Base-by-base conservation (phyloP, 2,888 invertebrate species). In the Panopea generosa region DNA sequence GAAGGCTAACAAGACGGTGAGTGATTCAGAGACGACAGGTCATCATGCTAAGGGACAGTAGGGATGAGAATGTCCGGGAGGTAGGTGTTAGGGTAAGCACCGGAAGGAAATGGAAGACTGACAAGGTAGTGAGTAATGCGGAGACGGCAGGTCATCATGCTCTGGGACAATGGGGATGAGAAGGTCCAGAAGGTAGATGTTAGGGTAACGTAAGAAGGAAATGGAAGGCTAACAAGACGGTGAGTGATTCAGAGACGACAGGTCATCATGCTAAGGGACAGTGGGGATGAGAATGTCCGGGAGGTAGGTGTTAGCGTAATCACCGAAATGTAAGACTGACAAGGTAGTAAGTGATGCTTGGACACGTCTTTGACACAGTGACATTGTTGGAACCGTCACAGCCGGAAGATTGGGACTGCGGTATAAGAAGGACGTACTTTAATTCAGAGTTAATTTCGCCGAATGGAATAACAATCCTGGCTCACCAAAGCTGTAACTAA, bases 71-170 rank as follows among this genome's bases (percentile, higher is more conserved):
- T 6, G 18, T n/a, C 49, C 9, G 49, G n/a, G 49, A 49, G 49
- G 18, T 18, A n/a, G 49, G 59, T 43, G 59, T 43, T 1, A n/a
- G 52, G 40, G 52, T 59, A 16, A 40, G 43, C 53, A 60, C 63
- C 20, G 62, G 62, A 47, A 55, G 62, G 29, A 62, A 70, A 49
- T 56, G 49, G 62, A 50, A 53, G 29, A 61, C 53, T 9, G 55
- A 53, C 11, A 52, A 43, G 26, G 43, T 53, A 52, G 57, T 67
- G n/a, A 18, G 33, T 6, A 45, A 59, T 6, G 59, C 59, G 26
- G 61, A 60, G 61, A 7, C 49, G n/a, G 49, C n/a, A 49, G 18
- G 49, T 49, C 9, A 49, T 49, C 18, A 49, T 49, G 49, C 49
- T 49, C 14, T 18, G 18, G 18, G 14, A 18, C 49, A 49, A 18